Evolutionary conservation across 2,797 vertebrate species (phyloP), one percentile per base, ranked within the genome.

Genomic region (Paramormyrops hopkinsi): DNA sequence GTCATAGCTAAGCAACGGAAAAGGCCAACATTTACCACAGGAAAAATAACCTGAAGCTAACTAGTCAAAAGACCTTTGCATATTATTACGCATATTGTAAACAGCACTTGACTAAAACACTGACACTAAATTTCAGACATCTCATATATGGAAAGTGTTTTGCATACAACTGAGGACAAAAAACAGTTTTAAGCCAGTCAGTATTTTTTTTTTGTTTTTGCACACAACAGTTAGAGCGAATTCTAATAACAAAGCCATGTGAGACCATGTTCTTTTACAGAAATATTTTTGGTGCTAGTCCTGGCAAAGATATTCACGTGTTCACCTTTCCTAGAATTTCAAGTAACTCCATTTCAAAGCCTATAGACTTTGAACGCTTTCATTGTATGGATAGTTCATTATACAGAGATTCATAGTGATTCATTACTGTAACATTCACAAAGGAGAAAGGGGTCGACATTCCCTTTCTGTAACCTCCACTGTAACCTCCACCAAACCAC

Each of bases 11-110:
- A 86, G 83, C 48, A 51, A 88, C 54, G 33, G 69, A 91, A 88
- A 88, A 41, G n/a, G 50, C 85, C 25, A 87, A 85, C 41, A 59
- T 85, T 89, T 7, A 14, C 7, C 59, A 25, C 33, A 56, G 87
- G 37, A 37, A 83, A 65, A 84, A 19, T 9, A 91, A 17, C 54
- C 44, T 25, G 41, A 33, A 90, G 48, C 76, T 87, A 59, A 62
- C 89, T 90, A 76, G 73, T 83, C 86, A 89, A 73, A 79, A 90
- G 93, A 93, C 93, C 82, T 69, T 95, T 95, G 95, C 95, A 95
- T 95, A 94, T 93, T 88, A 65, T 88, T 86, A 94, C 92, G 92
- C 91, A 92, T 89, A 92, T 88, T 93, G 93, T 92, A 92, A 93
- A 94, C 88, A 87, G 92, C 91, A 93, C 91, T 88, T 89, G 37